Conservation (phyloP, 1,140 invertebrate species). For the Drosophila subpulchrella region DNA sequence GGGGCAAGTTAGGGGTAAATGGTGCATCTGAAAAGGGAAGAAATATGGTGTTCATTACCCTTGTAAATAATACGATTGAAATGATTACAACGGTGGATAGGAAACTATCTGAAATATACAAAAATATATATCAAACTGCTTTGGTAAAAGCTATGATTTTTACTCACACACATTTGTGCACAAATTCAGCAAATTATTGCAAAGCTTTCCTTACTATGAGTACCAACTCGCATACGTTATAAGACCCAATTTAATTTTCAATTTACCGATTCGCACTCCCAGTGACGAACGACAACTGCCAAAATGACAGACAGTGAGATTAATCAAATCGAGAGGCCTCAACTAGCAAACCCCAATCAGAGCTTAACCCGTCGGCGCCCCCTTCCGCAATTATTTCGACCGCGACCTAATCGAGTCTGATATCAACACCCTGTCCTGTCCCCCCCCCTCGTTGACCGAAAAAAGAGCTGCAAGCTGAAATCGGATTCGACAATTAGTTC, state of each 20-base stretch:
- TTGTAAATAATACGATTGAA: background rate
- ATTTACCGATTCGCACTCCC: background rate
- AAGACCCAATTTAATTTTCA: background rate
- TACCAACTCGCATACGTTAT: background rate
- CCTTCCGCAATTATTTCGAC: constrained; percentile 17
- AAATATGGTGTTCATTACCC: background rate
- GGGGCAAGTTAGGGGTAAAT: background rate
- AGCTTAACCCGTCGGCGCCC: background rate
- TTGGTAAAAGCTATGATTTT: too few species aligned
- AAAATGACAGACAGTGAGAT: constrained; percentile 1
- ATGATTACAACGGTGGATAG: too few species aligned
- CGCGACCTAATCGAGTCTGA: constrained; percentile 5
- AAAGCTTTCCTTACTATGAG: too few species aligned
- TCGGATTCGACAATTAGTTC: constrained; percentile 37
- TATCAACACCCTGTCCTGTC: constrained; percentile 1
- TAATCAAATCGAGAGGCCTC: constrained; percentile 1
- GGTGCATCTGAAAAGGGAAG: constrained; percentile 10
- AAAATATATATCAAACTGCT: too few species aligned
- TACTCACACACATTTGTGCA: too few species aligned
- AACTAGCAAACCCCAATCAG: background rate
- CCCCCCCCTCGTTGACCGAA: background rate
- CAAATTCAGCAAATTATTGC: too few species aligned
- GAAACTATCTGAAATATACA: too few species aligned
- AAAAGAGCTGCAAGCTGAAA: background rate
- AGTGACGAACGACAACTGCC: background rate